Conservation (phyloP, 1,140 invertebrate genomes). For the Papilio xuthus region DNA sequence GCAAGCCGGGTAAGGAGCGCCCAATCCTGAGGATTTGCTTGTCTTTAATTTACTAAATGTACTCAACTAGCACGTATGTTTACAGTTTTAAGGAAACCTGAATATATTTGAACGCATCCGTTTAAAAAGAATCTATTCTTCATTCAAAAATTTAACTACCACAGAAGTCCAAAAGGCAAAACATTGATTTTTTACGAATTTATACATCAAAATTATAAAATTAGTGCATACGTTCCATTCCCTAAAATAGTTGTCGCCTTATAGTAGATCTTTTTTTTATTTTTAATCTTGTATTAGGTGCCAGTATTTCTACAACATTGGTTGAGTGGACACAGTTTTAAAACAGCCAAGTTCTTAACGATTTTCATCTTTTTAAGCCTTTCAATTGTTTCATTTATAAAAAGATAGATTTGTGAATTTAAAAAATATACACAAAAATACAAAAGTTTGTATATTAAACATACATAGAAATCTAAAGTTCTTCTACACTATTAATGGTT, state of each 20-base stretch:
- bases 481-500: too few species aligned
- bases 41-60: conserved; percentile 62
- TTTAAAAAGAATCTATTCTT: background rate
- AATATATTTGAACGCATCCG: background rate
- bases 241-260: background rate
- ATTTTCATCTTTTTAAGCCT: too few species aligned
- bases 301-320: conserved; percentile 4
- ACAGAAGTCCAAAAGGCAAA: too few species aligned
- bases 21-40: conserved; percentile 69
- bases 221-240: background rate
- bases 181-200: too few species aligned
- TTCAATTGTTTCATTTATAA: too few species aligned
- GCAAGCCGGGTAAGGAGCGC: conserved; percentile 59
- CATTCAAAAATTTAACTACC: background rate
- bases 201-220: background rate
- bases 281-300: background rate
- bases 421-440: too few species aligned
- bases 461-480: too few species aligned
- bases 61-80: conserved; percentile 13
- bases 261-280: background rate
- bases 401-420: too few species aligned
- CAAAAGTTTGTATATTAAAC: too few species aligned
- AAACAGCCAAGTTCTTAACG: background rate
- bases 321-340: conserved; percentile 1
- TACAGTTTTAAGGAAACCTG: conserved; percentile 3